Evolutionary conservation across 1,140 invertebrate genomes (phyloP).

Genomic region (Aphidius gifuensis): DNA sequence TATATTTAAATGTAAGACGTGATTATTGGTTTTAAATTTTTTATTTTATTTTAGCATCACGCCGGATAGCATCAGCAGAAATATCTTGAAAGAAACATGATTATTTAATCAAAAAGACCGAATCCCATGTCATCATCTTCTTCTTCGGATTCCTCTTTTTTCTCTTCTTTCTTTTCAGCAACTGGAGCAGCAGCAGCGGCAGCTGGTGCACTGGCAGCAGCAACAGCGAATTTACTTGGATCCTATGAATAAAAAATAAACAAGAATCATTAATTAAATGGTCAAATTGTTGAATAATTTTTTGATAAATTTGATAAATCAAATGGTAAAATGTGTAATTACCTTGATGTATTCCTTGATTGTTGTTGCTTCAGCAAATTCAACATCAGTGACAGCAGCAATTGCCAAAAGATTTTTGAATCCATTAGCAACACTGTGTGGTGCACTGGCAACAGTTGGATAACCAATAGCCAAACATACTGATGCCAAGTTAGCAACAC

Average conservation of each 20-base stretch:
- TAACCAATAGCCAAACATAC: conserved; percentile 92
- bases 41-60: no score
- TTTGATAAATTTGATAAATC: background rate
- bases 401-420: conserved; percentile 97
- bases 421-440: conserved; percentile 95
- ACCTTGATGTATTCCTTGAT: conserved; percentile 89
- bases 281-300: background rate
- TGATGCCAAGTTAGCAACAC: conserved; percentile 92
- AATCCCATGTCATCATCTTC: conserved; percentile 98
- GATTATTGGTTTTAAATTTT: no score
- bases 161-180: conserved; percentile 68
- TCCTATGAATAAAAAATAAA: conserved; percentile 62
- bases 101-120: conserved; percentile 85
- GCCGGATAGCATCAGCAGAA: conserved; percentile 32
- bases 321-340: conserved; percentile 19
- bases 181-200: conserved; percentile 60
- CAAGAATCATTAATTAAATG: conserved; percentile 20
- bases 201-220: conserved; percentile 61
- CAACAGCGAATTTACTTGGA: conserved; percentile 87
- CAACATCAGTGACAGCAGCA: conserved; percentile 91
- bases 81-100: conserved; percentile 15
- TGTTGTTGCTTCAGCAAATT: conserved; percentile 90
- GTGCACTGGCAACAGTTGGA: conserved; percentile 93
- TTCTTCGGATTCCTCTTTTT: conserved; percentile 75
- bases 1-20: no score